Evolutionary conservation across 1,140 invertebrate species (phyloP).

Genomic region (Aphelenchoides besseyi): DNA sequence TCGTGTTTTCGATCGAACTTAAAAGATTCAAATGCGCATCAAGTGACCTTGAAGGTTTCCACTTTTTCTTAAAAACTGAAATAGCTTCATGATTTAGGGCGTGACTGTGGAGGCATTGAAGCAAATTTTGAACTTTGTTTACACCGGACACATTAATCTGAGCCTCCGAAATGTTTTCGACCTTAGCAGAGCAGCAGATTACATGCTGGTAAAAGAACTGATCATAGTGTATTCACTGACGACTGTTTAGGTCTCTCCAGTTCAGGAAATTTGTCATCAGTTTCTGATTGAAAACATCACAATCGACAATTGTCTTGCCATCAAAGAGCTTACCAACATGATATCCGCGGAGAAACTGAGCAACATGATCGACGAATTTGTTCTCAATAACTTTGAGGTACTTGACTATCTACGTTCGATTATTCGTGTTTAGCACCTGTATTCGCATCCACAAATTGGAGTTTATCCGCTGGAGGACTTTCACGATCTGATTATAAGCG

Average conservation of each 20-base stretch:
- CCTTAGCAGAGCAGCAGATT: constrained; percentile 1
- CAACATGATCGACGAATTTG: constrained; percentile 10
- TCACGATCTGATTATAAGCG: background rate
- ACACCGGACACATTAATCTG: background rate
- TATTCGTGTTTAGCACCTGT: background rate
- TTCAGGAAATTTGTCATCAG: background rate
- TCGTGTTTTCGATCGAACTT: background rate
- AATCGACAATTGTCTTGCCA: constrained; percentile 9
- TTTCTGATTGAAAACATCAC: constrained; percentile 8
- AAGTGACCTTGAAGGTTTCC: constrained; percentile 1
- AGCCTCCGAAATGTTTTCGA: background rate
- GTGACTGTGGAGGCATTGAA: background rate
- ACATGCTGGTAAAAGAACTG: constrained; percentile 6
- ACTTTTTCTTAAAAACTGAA: no score
- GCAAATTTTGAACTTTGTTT: constrained; percentile 15
- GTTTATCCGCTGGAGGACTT: background rate
- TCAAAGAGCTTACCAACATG: background rate
- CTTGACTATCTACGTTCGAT: background rate
- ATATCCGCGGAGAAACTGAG: background rate
- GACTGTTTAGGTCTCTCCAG: constrained; percentile 5
- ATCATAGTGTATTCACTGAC: background rate
- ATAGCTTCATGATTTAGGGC: background rate
- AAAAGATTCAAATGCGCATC: background rate
- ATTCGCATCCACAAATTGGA: background rate
- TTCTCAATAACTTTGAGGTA: constrained; percentile 17